Evolutionary conservation across 2,113 vertebrate genomes (phyloP).

Genomic region (Pelecanus crispus): DNA sequence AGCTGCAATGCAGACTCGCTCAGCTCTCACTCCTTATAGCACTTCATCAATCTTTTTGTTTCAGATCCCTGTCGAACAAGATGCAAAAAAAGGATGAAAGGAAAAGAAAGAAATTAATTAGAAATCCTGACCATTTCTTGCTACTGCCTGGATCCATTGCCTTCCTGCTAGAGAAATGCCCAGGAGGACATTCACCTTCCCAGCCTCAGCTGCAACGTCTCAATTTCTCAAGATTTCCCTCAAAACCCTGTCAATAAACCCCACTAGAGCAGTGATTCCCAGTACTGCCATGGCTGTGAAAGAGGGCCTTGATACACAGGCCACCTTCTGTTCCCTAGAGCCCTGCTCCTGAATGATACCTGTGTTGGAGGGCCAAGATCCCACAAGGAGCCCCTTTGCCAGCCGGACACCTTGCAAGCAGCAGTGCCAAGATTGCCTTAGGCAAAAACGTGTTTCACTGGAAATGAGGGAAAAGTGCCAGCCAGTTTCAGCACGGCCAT

Average conservation of each 20-base stretch:
- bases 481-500: neutral
- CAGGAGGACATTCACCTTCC: neutral
- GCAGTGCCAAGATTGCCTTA: neutral
- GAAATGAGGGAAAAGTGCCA: neutral
- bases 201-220: neutral
- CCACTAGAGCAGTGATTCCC: neutral
- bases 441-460: neutral
- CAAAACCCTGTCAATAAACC: neutral
- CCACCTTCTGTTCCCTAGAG: slow-evolving; percentile 13
- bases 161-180: neutral
- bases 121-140: neutral
- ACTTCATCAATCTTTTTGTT: neutral
- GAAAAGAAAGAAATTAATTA: neutral
- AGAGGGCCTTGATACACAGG: slow-evolving; percentile 11
- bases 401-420: neutral
- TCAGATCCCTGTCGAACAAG: neutral
- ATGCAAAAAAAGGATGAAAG: neutral
- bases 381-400: neutral
- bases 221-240: neutral
- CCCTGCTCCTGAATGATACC: neutral
- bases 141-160: neutral
- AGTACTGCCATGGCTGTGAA: neutral
- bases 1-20: fast-evolving
- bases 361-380: slow-evolving; percentile 42
- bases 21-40: neutral